phyloP scores from a whole-genome alignment of 1,140 invertebrate genomes.

The Drosophila mojavensis region DNA sequence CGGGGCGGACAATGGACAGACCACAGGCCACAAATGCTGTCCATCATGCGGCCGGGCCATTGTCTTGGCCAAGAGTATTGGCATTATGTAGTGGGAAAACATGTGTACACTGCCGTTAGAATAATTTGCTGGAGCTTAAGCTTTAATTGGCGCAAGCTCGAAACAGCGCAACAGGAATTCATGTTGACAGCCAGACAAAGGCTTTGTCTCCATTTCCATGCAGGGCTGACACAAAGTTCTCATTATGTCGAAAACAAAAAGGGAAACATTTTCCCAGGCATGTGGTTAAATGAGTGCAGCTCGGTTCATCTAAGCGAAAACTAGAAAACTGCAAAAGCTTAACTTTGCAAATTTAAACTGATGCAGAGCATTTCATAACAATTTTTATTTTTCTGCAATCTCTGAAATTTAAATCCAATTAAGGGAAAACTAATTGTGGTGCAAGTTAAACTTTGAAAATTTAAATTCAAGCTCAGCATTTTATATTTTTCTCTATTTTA shows the following conservation, averaged over 20 bases:
- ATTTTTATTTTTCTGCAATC: too few relatives aligned
- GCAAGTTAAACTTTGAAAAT: too few relatives aligned
- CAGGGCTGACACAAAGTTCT: background rate
- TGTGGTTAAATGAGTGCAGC: background rate
- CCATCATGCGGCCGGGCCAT: slow-evolving; percentile 15
- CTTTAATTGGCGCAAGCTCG: slow-evolving; percentile 65
- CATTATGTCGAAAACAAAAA: background rate
- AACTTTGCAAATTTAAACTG: too few relatives aligned
- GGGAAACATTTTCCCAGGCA: background rate
- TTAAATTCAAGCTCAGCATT: too few relatives aligned
- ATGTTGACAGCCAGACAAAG: slow-evolving; percentile 26
- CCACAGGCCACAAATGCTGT: slow-evolving; percentile 19
- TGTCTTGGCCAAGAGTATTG: slow-evolving; percentile 21
- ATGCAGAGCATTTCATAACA: too few relatives aligned
- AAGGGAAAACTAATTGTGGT: too few relatives aligned
- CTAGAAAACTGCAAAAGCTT: too few relatives aligned
- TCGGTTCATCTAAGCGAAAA: too few relatives aligned
- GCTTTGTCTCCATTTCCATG: slow-evolving; percentile 21
- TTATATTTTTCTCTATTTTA: too few relatives aligned
- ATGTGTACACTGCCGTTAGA: slow-evolving; percentile 45
- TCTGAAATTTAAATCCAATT: too few relatives aligned
- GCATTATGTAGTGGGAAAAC: slow-evolving; percentile 19
- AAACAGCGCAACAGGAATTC: slow-evolving; percentile 21
- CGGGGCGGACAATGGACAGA: slow-evolving; percentile 3
- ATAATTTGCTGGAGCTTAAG: slow-evolving; percentile 74